These are phyloP conservation scores for Rhabdornis inornatus DNA, from an alignment of 2,113 vertebrate genomes.

Conservation along the genomic window DNA sequence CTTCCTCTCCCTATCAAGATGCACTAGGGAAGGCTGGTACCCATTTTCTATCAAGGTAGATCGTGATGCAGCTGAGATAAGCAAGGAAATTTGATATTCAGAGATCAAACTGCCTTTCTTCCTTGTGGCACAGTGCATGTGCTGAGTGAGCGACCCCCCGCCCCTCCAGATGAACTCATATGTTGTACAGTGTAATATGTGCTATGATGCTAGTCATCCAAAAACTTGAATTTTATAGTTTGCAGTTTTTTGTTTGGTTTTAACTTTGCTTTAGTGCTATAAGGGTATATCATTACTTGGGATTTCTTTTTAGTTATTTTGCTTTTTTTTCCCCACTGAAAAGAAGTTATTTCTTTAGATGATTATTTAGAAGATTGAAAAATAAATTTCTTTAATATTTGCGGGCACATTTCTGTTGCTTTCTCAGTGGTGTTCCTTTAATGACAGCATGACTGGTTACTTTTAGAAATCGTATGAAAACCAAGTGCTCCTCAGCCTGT, in stretches of 20 bases:
- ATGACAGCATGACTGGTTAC: constrained; percentile 28
- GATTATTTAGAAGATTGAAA: constrained; percentile 16
- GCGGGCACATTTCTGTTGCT: constrained; percentile 27
- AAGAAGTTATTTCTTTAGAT: not conserved
- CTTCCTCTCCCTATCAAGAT: not conserved
- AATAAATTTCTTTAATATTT: constrained; percentile 32
- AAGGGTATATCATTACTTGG: not conserved
- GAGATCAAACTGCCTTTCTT: not conserved
- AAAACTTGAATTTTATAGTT: not conserved
- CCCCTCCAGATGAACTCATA: not conserved
- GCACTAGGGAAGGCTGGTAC: not conserved
- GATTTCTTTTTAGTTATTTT: not conserved
- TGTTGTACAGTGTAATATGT: not conserved
- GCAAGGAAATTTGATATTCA: not conserved
- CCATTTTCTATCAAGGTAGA: not conserved
- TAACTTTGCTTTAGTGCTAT: not conserved
- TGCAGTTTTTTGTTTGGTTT: not conserved
- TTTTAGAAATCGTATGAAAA: constrained; percentile 46
- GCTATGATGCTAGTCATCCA: not conserved
- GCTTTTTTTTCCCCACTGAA: not conserved
- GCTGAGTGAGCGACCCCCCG: not conserved
- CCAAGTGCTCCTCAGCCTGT: constrained; percentile 18
- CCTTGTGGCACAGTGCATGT: not conserved
- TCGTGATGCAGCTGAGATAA: not conserved
- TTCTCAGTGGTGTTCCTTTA: constrained; percentile 19